Percentiles rank a stretch among this genome's conserved stretches.
Conservation (phyloP, 2,113 vertebrate genomes). For the Chloebia gouldiae region DNA sequence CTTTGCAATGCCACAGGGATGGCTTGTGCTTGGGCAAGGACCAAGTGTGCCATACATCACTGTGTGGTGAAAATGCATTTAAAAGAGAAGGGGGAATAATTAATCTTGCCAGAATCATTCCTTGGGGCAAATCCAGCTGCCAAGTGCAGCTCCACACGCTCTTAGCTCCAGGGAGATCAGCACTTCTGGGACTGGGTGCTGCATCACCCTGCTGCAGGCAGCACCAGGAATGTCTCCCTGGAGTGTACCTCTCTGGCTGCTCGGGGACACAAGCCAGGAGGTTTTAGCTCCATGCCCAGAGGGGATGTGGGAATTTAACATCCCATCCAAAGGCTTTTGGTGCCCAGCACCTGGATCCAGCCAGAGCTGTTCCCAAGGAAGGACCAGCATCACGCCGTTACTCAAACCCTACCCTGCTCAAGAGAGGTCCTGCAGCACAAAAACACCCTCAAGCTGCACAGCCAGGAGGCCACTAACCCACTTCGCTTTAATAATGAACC, state of each 20-base stretch:
- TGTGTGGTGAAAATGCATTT: not conserved
- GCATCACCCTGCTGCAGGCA: fast-evolving
- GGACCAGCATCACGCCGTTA: fast-evolving
- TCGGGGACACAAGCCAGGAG: not conserved
- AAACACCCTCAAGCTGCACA: not conserved
- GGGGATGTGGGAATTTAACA: not conserved
- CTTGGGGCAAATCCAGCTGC: not conserved
- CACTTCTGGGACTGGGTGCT: not conserved
- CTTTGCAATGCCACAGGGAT: not conserved
- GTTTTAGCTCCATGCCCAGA: not conserved
- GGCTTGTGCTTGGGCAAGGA: not conserved
- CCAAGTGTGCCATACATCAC: fast-evolving
- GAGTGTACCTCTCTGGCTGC: not conserved
- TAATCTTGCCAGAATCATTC: not conserved
- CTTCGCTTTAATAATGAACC: slow-evolving; percentile 41
- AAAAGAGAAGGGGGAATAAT: not conserved
- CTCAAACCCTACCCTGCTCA: fast-evolving
- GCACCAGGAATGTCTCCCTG: not conserved
- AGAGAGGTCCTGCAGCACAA: not conserved
- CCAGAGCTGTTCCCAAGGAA: fast-evolving
- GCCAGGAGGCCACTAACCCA: not conserved
- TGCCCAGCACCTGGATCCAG: fast-evolving
- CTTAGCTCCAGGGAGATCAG: not conserved
- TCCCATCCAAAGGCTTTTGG: not conserved
- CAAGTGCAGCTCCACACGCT: not conserved